Evolutionary conservation across 2,113 vertebrate genomes (phyloP), one percentile per base, ranked within the genome.

Genomic region (Dascyllus trimaculatus): DNA sequence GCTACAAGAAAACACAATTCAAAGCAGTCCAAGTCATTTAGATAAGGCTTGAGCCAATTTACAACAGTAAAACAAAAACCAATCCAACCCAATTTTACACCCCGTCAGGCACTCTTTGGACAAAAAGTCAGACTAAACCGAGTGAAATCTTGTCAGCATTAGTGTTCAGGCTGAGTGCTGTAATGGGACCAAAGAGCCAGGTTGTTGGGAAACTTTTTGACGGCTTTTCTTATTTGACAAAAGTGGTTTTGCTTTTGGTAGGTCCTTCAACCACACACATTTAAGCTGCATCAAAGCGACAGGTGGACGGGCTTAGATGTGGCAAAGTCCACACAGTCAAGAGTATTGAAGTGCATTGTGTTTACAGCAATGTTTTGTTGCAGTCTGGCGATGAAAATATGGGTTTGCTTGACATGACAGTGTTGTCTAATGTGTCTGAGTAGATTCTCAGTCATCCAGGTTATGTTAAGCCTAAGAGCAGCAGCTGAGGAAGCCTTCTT

Each of bases 71-170:
- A 53, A 8, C 11, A 71, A 29, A 60, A 75, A 63, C 29, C 51
- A 25, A 59, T 63, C 57, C n/a, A 58, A 26, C n/a, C 22, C 26
- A 67, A 67, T 72, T 67, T 62, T 69, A 59, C 64, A 65, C 73
- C 25, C 25, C 21, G 46, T 61, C 11, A n/a, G 35, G 21, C 25
- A 54, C 25, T 60, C 22, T 40, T 22, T 59, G 26, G 58, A 54
- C 52, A 57, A 15, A 3, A 70, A 75, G 60, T 66, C 54, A 63
- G 54, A 53, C 15, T 43, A 53, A 85, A 65, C 35, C 64, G n/a
- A 64, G 14, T 8, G 54, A 66, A 72, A 11, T n/a, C 21, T 14
- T 49, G 18, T 26, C n/a, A 77, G 21, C 46, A 26, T 54, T 18
- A 2, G 26, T 32, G 21, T 40, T 52, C 21, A 51, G 25, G 53